Percentiles rank a stretch among this genome's conserved stretches.
These are phyloP conservation scores for Plutomurus gul DNA, from an alignment of 1,140 invertebrate genomes.

Conservation along the genomic window DNA sequence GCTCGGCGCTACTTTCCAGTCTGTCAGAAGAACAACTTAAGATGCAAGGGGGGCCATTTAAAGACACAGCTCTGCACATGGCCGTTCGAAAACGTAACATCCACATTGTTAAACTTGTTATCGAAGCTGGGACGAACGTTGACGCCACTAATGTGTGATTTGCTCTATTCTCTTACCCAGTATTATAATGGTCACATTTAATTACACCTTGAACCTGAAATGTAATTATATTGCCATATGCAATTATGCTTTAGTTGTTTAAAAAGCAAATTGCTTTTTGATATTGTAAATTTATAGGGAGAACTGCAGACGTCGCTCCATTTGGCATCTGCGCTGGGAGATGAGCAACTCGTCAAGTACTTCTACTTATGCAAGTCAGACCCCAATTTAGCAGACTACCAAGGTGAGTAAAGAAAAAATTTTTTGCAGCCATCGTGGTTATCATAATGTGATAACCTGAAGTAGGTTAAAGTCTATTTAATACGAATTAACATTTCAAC, in stretches of 20 bases:
- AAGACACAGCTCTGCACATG: conserved; percentile 86
- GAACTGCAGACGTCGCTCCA: conserved; percentile 91
- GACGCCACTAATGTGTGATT: conserved; percentile 81
- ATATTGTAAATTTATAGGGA: conserved; percentile 65
- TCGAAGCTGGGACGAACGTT: conserved; percentile 88
- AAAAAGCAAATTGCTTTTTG: too few relatives aligned
- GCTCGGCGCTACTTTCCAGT: conserved; percentile 78
- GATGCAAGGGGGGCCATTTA: conserved; percentile 68
- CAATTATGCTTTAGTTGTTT: too few relatives aligned
- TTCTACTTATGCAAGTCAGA: conserved; percentile 92
- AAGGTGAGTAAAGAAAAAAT: too few relatives aligned
- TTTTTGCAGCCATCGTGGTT: too few relatives aligned
- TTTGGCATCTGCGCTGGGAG: conserved; percentile 90
- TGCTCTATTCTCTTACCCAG: not conserved
- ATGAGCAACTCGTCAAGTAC: conserved; percentile 91
- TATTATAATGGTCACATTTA: too few relatives aligned
- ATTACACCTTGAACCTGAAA: too few relatives aligned
- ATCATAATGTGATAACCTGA: too few relatives aligned
- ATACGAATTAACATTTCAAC: too few relatives aligned
- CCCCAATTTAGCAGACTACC: conserved; percentile 89
- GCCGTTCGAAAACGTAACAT: conserved; percentile 85
- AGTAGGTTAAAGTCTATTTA: too few relatives aligned
- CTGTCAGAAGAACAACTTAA: conserved; percentile 77
- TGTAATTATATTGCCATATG: too few relatives aligned
- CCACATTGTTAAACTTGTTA: conserved; percentile 86